Conservation (phyloP, 2,888 invertebrate species). For the Ametastegia equiseti region DNA sequence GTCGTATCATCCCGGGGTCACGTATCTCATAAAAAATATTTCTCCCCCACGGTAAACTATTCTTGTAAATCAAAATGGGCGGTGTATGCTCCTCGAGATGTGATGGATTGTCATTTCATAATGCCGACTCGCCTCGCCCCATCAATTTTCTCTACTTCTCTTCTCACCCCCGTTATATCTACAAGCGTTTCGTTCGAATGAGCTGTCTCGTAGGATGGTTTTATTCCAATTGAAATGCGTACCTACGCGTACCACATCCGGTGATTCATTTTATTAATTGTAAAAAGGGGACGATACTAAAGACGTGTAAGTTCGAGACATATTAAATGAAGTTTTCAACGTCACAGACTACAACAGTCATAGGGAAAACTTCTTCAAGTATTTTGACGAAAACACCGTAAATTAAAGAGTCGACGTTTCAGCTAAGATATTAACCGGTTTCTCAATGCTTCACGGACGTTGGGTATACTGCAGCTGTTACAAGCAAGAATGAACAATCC, state of each 20-base stretch:
- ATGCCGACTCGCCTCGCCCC: background rate
- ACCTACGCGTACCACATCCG: background rate
- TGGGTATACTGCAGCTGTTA: slow-evolving; percentile 30
- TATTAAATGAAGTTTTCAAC: background rate
- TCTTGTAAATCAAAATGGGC: slow-evolving; percentile 40
- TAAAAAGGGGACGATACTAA: background rate
- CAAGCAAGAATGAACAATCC: slow-evolving; percentile 26
- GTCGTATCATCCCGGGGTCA: slow-evolving; percentile 35
- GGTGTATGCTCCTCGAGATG: slow-evolving; percentile 14
- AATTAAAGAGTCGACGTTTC: slow-evolving; percentile 11
- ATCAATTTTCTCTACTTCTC: no score
- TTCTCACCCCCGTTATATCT: no score
- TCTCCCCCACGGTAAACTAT: slow-evolving; percentile 27
- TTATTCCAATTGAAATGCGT: background rate
- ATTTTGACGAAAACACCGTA: slow-evolving; percentile 35
- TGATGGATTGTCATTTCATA: slow-evolving; percentile 39
- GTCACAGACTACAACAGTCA: no score
- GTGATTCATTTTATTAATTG: background rate
- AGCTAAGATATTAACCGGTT: slow-evolving; percentile 32
- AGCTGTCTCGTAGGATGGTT: background rate
- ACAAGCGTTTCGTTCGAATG: background rate
- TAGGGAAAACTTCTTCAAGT: slow-evolving; percentile 13
- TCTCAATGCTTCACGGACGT: slow-evolving; percentile 20
- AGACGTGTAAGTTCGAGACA: background rate
- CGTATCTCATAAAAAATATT: slow-evolving; percentile 44